Evolutionary conservation across 53 echinoderm and acorn worm genomes (phyloP), one percentile per base, ranked within the genome.

Genomic region (Antedon mediterranea): DNA sequence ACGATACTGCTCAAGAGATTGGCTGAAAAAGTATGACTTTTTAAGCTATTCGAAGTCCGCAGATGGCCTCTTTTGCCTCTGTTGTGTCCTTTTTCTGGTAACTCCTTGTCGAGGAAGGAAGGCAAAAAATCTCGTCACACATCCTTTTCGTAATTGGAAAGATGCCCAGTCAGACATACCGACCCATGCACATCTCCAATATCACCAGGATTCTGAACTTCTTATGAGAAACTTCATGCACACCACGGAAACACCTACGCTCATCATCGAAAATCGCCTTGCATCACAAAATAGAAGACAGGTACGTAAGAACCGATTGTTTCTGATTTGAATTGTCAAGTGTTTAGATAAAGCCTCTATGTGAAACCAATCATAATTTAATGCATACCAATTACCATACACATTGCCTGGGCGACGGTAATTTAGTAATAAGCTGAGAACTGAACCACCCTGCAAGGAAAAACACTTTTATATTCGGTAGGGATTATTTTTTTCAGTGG

Each of bases 281-380:
- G 57, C 9, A 57, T 11, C 23, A 57, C n/a, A n/a, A n/a, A n/a
- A n/a, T 1, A 57, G 23, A 23, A 57, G 20, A 23, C 57, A 18
- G 7, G 20, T 57, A 23, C 7, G 11, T 2, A 57, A 6, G 18
- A 57, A 37, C 11, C 37, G 78, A 18, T 2, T 9, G 28, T 84
- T 84, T 74, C 43, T 84, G 74, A 79, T 30, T 31, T 84, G 84
- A 30, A 84, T 84, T 28, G 42, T 84, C 27, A 33, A 73, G 26
- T 34, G 33, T 14, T 4, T 83, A 28, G 43, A 71, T n/a, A n/a
- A n/a, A n/a, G n/a, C n/a, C n/a, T n/a, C n/a, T n/a, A n/a, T n/a
- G n/a, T n/a, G n/a, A n/a, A n/a, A n/a, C n/a, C n/a, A n/a, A n/a
- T n/a, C n/a, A n/a, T n/a, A n/a, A n/a, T n/a, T n/a, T n/a, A n/a